phyloP scores from a whole-genome alignment of 2,797 vertebrate genomes.

The Cossypha caffra region DNA sequence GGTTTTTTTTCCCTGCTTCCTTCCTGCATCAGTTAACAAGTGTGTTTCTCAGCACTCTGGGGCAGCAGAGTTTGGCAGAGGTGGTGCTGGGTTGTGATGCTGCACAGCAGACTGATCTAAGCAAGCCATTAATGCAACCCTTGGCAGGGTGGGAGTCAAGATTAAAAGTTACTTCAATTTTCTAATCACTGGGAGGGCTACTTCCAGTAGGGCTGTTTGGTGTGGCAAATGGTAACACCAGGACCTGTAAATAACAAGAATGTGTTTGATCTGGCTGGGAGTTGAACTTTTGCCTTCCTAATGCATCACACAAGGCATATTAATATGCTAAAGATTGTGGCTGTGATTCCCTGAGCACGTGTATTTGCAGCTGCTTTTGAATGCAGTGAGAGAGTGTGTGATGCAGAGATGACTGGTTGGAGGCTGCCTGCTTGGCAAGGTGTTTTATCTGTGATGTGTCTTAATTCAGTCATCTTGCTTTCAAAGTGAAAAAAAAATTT shows the following conservation, averaged over 20 bases:
- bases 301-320: neutral
- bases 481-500: neutral
- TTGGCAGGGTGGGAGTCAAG: neutral
- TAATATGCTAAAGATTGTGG: neutral
- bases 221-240: neutral
- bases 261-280: conserved; percentile 18
- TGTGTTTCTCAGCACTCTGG: neutral
- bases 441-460: neutral
- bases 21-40: neutral
- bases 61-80: neutral
- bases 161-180: conserved; percentile 60
- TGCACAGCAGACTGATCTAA: conserved; percentile 14
- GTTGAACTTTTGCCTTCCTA: conserved; percentile 53
- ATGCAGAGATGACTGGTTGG: neutral
- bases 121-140: conserved; percentile 5
- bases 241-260: conserved; percentile 23
- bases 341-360: neutral
- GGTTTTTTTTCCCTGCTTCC: neutral
- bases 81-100: neutral
- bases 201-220: neutral
- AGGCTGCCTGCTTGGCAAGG: neutral
- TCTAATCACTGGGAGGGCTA: conserved; percentile 28
- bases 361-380: neutral
- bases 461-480: neutral
- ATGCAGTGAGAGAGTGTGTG: neutral